Evolutionary conservation across 2,113 vertebrate species (phyloP).

Genomic region (Panthera tigris): DNA sequence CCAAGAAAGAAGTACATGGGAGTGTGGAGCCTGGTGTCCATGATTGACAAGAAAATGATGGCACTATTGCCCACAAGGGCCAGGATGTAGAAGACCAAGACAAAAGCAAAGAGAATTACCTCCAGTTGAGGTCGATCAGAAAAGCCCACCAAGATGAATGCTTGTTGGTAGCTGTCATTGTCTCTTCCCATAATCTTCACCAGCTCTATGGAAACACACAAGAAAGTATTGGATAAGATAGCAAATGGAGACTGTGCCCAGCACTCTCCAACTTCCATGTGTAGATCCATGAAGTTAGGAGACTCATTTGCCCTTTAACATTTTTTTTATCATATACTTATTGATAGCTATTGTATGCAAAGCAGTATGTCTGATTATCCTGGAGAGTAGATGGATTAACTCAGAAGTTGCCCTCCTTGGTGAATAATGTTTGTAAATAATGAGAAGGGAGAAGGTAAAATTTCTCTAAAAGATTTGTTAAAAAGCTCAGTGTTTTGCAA

Average conservation of each 20-base stretch:
- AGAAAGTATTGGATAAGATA: background rate
- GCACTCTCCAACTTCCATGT: background rate
- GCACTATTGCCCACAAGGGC: slow-evolving; percentile 42
- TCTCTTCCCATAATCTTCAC: background rate
- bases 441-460: background rate
- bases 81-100: slow-evolving; percentile 54
- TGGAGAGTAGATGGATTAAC: too few relatives aligned
- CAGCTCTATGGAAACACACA: background rate
- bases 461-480: background rate
- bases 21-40: slow-evolving; percentile 50
- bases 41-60: background rate
- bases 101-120: slow-evolving; percentile 47
- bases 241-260: background rate
- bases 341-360: background rate
- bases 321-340: background rate
- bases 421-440: background rate
- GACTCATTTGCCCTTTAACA: background rate
- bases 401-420: background rate
- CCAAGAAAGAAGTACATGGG: slow-evolving; percentile 70
- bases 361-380: too few relatives aligned
- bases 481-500: background rate
- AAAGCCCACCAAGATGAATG: slow-evolving; percentile 59
- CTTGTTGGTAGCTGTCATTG: slow-evolving; percentile 27
- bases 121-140: slow-evolving; percentile 41
- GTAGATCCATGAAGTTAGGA: background rate